Base-by-base conservation (phyloP, 2,797 vertebrate genomes). In the Sebastes minor region DNA sequence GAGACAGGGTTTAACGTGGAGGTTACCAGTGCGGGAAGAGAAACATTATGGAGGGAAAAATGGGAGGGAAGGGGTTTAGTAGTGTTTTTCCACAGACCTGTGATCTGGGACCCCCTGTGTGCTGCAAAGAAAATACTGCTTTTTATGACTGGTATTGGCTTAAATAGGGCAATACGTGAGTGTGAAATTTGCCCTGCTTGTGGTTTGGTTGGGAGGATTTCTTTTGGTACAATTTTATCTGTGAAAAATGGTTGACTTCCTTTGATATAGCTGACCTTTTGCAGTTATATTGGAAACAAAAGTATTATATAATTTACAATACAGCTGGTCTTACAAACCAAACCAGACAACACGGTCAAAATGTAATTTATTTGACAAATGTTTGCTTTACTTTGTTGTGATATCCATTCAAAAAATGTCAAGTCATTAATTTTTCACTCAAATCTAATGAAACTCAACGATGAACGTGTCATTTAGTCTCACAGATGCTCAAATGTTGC, bases 1-100 rank as follows among this genome's bases (percentile, higher is more conserved):
- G 74, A 86, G 72, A 60, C 73, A 16, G 53, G 59, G 53, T 82
- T 88, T 71, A 81, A 74, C 32, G 12, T 72, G 56, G 59, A 66
- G 85, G 84, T 87, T 87, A 79, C 3, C 9, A 74, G 64, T 56
- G 28, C 13, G 5, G 76, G 78, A 82, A 75, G 68, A 62, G 65
- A 78, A 82, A 77, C 33, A 65, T 63, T 27, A 64, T 27, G 59
- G 5, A n/a, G 27, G 73, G 22, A 28, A 72, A 83, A 80, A 12
- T 28, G 63, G 61, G 46, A 85, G 38, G 70, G 57, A 84, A 73
- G 59, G 64, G 65, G 85, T 88, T 92, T 87, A 86, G 49, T 59
- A 10, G 57, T 65, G 78, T 76, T 90, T 80, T 76, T 68, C 49
- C 66, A 61, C n/a, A 74, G 81, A 76, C 52, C 68, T 85, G 32